Evolutionary conservation across 2,797 vertebrate species (phyloP).

Genomic region (Zalophus californianus): DNA sequence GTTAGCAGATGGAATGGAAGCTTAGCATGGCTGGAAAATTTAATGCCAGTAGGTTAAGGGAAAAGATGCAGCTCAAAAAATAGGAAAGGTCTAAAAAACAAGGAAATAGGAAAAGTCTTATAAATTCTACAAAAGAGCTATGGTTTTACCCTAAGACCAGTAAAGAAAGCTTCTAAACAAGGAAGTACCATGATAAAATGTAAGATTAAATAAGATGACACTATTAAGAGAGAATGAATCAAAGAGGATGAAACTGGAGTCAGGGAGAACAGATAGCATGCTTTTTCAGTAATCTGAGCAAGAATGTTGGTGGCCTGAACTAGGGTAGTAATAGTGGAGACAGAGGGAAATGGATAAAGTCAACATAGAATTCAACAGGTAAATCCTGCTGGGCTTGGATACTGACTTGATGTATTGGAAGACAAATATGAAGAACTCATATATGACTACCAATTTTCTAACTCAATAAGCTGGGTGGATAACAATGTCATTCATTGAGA

Average conservation of each 20-base stretch:
- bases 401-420: not conserved
- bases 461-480: not conserved
- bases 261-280: not conserved
- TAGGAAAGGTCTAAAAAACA: not conserved
- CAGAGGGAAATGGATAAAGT: not conserved
- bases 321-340: not conserved
- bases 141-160: not conserved
- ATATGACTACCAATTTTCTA: not conserved
- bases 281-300: not conserved
- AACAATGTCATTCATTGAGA: not conserved
- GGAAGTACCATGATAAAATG: not conserved
- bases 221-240: not conserved
- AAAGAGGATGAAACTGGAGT: not conserved
- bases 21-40: not conserved
- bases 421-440: not conserved
- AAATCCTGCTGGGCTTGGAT: not conserved
- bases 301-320: not conserved
- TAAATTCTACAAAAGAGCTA: not conserved
- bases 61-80: not conserved
- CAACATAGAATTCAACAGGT: not conserved
- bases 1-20: not conserved
- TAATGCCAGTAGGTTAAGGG: not conserved
- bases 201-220: not conserved
- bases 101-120: not conserved
- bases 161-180: not conserved